Evolutionary conservation across 2,113 vertebrate species (phyloP).

Genomic region (Vulpes ferrilata): DNA sequence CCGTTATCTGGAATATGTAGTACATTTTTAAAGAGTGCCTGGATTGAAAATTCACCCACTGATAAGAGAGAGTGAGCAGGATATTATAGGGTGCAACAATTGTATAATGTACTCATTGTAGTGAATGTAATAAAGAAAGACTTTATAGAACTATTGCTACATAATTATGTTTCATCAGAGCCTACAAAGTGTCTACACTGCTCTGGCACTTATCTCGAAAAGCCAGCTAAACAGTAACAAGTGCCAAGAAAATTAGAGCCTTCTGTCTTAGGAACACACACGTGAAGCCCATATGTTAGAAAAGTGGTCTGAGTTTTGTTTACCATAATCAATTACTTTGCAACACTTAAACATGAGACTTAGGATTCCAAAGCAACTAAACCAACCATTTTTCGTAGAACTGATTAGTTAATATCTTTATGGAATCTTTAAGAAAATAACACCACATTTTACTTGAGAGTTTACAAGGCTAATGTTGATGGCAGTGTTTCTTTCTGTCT

Average conservation of each 20-base stretch:
- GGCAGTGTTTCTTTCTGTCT: background rate
- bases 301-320: slow-evolving; percentile 77
- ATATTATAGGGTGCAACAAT: slow-evolving; percentile 67
- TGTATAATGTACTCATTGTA: slow-evolving; percentile 63
- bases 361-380: background rate
- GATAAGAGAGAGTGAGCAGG: slow-evolving; percentile 33
- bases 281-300: slow-evolving; percentile 74
- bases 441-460: background rate
- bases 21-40: background rate
- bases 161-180: slow-evolving; percentile 78
- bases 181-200: slow-evolving; percentile 73
- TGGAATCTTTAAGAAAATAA: background rate
- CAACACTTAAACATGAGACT: slow-evolving; percentile 1
- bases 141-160: slow-evolving; percentile 68
- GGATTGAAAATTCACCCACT: slow-evolving; percentile 3
- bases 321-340: slow-evolving; percentile 68
- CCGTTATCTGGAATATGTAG: background rate
- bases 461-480: background rate
- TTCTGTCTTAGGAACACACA: slow-evolving; percentile 73
- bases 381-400: background rate
- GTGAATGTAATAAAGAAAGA: slow-evolving; percentile 72
- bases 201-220: slow-evolving; percentile 75
- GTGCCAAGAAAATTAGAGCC: slow-evolving; percentile 81
- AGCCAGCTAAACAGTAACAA: slow-evolving; percentile 74
- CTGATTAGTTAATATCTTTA: background rate